A percentile compares a stretch with the other conserved stretches of the same genome.
These are phyloP conservation scores for Bubo bubo DNA, from an alignment of 2,113 vertebrate species.

Conservation along the genomic window DNA sequence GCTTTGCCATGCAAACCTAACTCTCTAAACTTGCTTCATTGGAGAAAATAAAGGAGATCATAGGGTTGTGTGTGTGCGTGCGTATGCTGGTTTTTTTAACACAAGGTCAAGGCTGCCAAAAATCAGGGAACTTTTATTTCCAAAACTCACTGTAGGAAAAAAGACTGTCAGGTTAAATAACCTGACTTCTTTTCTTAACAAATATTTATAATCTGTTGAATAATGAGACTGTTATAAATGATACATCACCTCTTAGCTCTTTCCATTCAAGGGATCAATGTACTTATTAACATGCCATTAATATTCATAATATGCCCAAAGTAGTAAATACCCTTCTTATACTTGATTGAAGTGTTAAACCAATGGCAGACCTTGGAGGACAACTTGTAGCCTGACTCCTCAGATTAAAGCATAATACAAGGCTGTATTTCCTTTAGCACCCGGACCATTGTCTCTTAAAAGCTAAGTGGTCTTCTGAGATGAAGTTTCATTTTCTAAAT, in stretches of 20 bases:
- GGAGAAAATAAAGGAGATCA: background rate
- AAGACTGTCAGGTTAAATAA: background rate
- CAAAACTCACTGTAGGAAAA: background rate
- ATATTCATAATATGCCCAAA: background rate
- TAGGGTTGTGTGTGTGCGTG: rapidly evolving
- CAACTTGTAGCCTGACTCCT: background rate
- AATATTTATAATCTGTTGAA: background rate
- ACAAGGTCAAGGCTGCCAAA: background rate
- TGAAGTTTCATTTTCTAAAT: background rate
- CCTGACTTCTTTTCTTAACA: background rate
- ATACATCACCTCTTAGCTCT: background rate
- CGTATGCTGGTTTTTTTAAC: rapidly evolving
- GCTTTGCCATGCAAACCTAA: background rate
- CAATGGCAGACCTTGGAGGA: background rate
- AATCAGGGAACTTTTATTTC: background rate
- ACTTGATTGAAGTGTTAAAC: background rate
- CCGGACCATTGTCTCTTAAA: background rate
- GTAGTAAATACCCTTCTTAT: background rate
- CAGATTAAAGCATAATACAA: background rate
- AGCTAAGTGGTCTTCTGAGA: background rate
- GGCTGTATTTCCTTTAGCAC: background rate
- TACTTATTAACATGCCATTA: background rate
- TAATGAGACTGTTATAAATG: background rate
- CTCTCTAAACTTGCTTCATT: background rate
- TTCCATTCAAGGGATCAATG: background rate